Evolutionary conservation across 2,888 invertebrate genomes (phyloP).

Genomic region (Drosophila gaucha): DNA sequence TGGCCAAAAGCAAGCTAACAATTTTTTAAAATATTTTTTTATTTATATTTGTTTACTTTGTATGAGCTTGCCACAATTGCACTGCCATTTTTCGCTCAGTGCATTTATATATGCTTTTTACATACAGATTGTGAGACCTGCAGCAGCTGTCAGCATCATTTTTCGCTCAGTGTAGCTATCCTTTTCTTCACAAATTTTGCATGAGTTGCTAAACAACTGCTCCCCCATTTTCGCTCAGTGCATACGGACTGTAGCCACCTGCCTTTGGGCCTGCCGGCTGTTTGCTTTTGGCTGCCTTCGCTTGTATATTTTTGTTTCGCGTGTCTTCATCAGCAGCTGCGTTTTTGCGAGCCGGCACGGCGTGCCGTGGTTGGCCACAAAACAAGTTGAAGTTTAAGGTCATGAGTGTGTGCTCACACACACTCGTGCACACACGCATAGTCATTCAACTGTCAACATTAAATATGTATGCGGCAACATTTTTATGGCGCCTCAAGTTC

Average conservation of each 20-base stretch:
- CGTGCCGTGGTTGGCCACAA: conserved; percentile 38
- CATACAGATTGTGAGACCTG: too few species aligned
- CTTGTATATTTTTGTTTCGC: conserved; percentile 30
- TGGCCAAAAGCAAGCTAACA: too few species aligned
- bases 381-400: conserved; percentile 78
- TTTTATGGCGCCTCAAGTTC: conserved; percentile 63
- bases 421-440: conserved; percentile 23
- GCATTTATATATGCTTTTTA: too few species aligned
- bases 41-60: too few species aligned
- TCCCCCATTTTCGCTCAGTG: conserved; percentile 38
- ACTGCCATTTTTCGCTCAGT: too few species aligned
- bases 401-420: conserved; percentile 53
- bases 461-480: conserved; percentile 59
- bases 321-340: conserved; percentile 65
- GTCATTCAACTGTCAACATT: conserved; percentile 64
- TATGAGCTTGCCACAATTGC: too few species aligned
- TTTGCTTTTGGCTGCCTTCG: conserved; percentile 60
- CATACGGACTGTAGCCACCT: conserved; percentile 39
- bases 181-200: background rate
- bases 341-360: conserved; percentile 34
- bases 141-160: too few species aligned
- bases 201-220: background rate
- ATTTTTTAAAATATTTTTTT: background rate
- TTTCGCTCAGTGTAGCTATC: too few species aligned
- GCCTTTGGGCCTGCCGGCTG: conserved; percentile 51